phyloP scores from a whole-genome alignment of 2,113 vertebrate genomes.

The Cacatua alba region DNA sequence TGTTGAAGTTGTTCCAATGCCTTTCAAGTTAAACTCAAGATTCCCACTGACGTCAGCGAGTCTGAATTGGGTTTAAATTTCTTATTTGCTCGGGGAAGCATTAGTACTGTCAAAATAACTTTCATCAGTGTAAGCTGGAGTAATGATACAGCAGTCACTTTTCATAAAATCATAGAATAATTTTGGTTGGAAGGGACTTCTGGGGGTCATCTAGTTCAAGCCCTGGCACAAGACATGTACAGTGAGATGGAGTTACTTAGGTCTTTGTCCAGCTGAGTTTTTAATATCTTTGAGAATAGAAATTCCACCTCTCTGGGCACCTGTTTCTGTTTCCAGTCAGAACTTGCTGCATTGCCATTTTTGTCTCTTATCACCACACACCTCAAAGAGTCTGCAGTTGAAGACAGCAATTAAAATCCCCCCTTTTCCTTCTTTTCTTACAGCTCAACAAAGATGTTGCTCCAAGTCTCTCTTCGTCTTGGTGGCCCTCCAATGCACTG shows the following conservation, averaged over 20 bases:
- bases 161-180: conserved; percentile 16
- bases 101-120: conserved; percentile 10
- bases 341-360: background rate
- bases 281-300: background rate
- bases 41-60: background rate
- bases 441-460: background rate
- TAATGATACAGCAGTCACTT: background rate
- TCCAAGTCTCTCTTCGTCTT: background rate
- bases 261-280: background rate
- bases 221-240: background rate
- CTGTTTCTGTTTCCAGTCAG: background rate
- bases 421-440: background rate
- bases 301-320: background rate
- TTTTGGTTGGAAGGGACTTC: background rate
- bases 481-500: background rate
- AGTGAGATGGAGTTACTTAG: background rate
- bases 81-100: background rate
- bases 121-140: conserved; percentile 10
- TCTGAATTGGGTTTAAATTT: background rate
- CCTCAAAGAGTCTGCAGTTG: background rate
- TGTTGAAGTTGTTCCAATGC: background rate
- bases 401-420: background rate
- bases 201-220: background rate
- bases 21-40: background rate
- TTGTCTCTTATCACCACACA: background rate